Evolutionary conservation across 2,888 invertebrate species (phyloP).

Genomic region (Myopa testacea): DNA sequence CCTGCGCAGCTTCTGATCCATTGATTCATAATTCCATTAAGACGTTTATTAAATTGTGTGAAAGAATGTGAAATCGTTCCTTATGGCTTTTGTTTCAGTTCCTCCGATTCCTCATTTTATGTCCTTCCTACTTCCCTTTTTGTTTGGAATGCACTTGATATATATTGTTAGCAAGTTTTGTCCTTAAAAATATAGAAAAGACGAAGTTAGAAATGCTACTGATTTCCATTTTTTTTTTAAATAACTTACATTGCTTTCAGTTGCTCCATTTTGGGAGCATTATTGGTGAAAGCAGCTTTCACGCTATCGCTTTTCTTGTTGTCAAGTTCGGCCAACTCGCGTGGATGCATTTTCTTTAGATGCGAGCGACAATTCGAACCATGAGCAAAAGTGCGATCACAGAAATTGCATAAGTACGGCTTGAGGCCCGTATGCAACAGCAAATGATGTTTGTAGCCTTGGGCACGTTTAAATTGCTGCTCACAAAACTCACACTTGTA

Average conservation of each 20-base stretch:
- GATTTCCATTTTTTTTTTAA: not conserved
- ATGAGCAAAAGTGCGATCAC: constrained; percentile 65
- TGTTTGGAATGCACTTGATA: not conserved
- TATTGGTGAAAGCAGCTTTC: constrained; percentile 37
- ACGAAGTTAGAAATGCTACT: not conserved
- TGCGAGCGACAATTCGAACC: constrained; percentile 66
- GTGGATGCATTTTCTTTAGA: constrained; percentile 65
- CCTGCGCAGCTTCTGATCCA: no score
- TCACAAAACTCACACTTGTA: constrained; percentile 62
- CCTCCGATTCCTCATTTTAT: no score
- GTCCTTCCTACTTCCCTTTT: not conserved
- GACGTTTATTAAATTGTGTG: no score
- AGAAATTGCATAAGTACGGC: constrained; percentile 66
- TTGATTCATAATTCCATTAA: no score
- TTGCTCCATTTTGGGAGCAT: constrained; percentile 55
- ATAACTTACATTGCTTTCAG: constrained; percentile 60
- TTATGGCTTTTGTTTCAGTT: no score
- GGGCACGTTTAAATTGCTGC: constrained; percentile 63
- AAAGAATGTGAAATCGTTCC: no score
- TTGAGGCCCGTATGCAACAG: constrained; percentile 65
- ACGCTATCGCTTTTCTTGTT: constrained; percentile 45
- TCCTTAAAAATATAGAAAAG: not conserved
- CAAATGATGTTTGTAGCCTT: constrained; percentile 64
- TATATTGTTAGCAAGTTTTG: not conserved
- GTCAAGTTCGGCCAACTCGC: constrained; percentile 64